Base-by-base conservation (phyloP, 2,888 invertebrate species). In the Scaptodrosophila latifasciaeformis region DNA sequence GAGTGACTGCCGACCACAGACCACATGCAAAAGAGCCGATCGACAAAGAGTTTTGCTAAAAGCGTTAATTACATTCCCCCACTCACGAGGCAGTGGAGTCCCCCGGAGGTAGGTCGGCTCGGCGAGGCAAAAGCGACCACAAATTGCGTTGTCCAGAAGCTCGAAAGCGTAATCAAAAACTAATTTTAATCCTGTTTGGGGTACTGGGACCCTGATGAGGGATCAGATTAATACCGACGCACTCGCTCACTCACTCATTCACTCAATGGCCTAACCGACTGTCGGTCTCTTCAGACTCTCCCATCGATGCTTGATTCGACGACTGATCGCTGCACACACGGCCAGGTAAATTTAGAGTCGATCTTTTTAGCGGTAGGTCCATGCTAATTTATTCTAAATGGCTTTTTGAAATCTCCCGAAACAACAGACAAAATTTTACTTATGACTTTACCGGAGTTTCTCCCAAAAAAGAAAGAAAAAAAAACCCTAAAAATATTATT, bases 161-260 rank as follows among this genome's bases (percentile, higher is more conserved):
- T 86, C 84, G 81, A 86, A 86, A 85, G 79, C 84, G 85, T 85
- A 85, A 86, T 85, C 86, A 85, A 85, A 85, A 86, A 85, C 85
- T 86, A 85, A 85, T 85, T 85, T 85, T 85, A 85, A 85, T 85
- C 85, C 85, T 84, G 85, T 81, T 82, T 81, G 79, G 71, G 75
- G 59, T 66, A 4, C 67, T 5, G 24, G 24, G 1, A 66, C 62
- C 71, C 64, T 82, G 82, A 77, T 77, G 82, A 70, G 78, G 80
- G 77, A 74, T 81, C 82, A 79, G 74, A 80, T 80, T 72, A 79
- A 77, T 70, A 62, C n/a, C 68, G 74, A 66, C 54, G 68, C 54
- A 67, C 59, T 62, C 75, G 54, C 57, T 60, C 56, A 45, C 50
- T 47, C 50, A 40, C 43, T 40, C 40, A 12, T 13, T 19, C 21